Conservation (phyloP, 2,113 vertebrate species). For the Hydrolagus affinis region DNA sequence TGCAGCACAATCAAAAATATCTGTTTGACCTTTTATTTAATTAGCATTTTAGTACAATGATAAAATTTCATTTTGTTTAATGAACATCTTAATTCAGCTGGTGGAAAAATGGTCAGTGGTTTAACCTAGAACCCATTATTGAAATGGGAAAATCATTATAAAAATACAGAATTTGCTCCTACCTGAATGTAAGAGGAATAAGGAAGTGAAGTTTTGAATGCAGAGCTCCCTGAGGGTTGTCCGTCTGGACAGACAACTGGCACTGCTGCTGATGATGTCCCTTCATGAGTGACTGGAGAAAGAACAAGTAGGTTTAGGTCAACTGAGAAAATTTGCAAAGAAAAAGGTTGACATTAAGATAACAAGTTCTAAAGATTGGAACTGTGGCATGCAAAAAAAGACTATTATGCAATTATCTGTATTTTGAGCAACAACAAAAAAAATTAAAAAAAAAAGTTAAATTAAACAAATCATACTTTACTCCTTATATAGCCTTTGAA, state of each 20-base stretch:
- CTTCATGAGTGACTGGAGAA: conserved; percentile 65
- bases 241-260: conserved; percentile 59
- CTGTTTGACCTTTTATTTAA: background rate
- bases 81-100: background rate
- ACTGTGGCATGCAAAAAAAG: too few relatives aligned
- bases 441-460: too few relatives aligned
- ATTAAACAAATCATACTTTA: too few relatives aligned
- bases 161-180: background rate
- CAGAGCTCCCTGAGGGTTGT: conserved; percentile 60
- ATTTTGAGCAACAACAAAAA: too few relatives aligned
- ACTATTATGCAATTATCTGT: too few relatives aligned
- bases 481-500: too few relatives aligned
- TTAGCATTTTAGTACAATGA: background rate
- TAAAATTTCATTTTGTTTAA: background rate
- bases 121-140: background rate
- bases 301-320: background rate
- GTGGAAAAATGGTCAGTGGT: background rate
- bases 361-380: too few relatives aligned
- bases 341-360: background rate
- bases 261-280: conserved; percentile 46
- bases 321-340: background rate
- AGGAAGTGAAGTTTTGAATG: conserved; percentile 52
- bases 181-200: conserved; percentile 64
- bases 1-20: too few relatives aligned
- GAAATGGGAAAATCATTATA: background rate